Conservation (phyloP, 30 jellyfish, hydroid and myxozoan species). For the Hydractinia symbiolongicarpus region DNA sequence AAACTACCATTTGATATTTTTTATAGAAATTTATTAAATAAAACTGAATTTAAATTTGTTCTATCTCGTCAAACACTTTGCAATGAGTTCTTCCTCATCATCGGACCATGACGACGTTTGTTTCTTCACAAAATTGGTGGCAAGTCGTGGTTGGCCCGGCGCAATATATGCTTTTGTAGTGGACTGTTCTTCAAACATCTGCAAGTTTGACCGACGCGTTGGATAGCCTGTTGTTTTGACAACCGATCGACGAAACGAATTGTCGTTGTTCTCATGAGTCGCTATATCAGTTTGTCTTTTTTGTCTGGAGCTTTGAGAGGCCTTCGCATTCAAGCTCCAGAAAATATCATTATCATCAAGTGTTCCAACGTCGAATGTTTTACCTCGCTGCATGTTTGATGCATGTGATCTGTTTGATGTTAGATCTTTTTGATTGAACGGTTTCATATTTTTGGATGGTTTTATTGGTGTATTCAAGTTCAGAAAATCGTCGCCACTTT, state of each 20-base stretch:
- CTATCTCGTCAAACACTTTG: not conserved
- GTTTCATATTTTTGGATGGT: not conserved
- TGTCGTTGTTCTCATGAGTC: not conserved
- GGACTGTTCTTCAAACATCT: not conserved
- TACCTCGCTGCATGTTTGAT: no score
- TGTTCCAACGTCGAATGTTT: no score
- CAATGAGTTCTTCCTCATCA: conserved; percentile 1
- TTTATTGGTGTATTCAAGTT: not conserved
- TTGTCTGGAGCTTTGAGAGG: no score
- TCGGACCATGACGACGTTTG: not conserved
- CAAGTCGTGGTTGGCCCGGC: not conserved
- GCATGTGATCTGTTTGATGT: not conserved
- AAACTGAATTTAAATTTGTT: not conserved
- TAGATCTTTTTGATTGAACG: not conserved
- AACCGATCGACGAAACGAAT: not conserved
- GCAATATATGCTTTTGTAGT: not conserved
- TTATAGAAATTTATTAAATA: no score
- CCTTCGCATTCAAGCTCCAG: no score
- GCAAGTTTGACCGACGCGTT: not conserved
- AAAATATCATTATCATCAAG: no score
- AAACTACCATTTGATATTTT: no score
- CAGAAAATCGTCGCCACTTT: not conserved
- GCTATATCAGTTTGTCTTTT: not conserved
- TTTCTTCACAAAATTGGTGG: not conserved
- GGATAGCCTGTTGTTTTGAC: not conserved